Base-by-base conservation (phyloP, 2,797 vertebrate species). In the Dallia pectoralis region DNA sequence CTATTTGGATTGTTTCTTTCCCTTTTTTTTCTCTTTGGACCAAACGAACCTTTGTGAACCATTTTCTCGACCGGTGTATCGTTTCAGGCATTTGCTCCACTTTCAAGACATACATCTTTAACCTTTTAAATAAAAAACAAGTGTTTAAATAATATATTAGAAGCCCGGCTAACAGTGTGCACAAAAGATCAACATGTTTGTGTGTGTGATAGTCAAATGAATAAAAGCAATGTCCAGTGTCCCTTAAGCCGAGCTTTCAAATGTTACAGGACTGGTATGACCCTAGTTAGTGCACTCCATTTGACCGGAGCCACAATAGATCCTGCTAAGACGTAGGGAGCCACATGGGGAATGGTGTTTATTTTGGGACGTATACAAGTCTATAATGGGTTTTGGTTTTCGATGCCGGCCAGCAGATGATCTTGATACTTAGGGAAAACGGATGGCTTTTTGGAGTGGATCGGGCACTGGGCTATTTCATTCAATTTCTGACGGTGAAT, bases 101-200 rank as follows among this genome's bases (percentile, higher is more conserved):
- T 19, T 48, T 65, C 62, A 11, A 8, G 33, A 80, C 65, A 74
- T 59, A 77, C 77, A 76, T 74, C 30, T 80, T 77, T 83, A 80
- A 83, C 82, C 81, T 85, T 82, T 83, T 15, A 22, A 27, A 22
- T 67, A 71, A 71, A n/a, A 44, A 78, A 77, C 77, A 77, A 85
- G 73, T 80, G 67, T 62, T 9, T 19, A 76, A 76, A 80, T 76
- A n/a, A 65, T 69, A 61, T 67, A 62, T 61, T 36, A 33, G 53
- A 79, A 80, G 25, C 53, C 48, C 33, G 67, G 30, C 49, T 14
- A 16, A 8, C 32, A 75, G 56, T 67, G 73, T 25, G 5, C 18
- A 12, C 73, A 79, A 72, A 79, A 72, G 77, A 76, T 16, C 33
- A 71, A 73, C 16, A 14, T 36, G 44, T 74, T 74, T 72, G n/a